Conservation (phyloP, 2,113 vertebrate genomes). For the Hippotragus niger region DNA sequence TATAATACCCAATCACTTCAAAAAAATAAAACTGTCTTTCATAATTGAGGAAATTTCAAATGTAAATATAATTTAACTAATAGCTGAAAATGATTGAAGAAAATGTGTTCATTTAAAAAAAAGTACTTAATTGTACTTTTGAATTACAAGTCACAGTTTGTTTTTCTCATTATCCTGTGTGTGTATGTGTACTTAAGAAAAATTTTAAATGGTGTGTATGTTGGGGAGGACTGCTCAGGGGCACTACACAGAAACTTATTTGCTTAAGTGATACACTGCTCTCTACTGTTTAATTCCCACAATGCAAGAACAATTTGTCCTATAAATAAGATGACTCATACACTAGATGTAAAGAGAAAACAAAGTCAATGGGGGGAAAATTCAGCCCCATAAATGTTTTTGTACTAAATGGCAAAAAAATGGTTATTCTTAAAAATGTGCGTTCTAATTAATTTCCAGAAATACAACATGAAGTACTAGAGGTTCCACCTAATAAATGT, state of each 20-base stretch:
- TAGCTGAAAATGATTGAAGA: constrained; percentile 20
- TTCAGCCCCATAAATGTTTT: neutral
- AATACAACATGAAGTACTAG: neutral
- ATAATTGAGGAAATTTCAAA: constrained; percentile 33
- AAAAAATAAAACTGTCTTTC: neutral
- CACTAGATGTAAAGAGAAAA: neutral
- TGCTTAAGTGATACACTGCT: neutral
- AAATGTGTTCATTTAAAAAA: neutral
- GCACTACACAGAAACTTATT: neutral
- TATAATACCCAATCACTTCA: constrained; percentile 57
- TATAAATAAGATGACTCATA: neutral
- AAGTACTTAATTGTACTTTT: constrained; percentile 24
- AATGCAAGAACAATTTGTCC: neutral
- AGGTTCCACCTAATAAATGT: neutral
- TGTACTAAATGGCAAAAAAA: neutral
- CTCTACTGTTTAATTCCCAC: neutral
- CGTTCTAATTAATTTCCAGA: neutral
- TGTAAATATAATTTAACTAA: constrained; percentile 33
- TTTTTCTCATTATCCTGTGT: neutral
- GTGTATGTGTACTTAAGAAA: neutral
- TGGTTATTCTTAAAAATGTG: neutral
- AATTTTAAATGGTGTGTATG: neutral
- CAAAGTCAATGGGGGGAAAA: neutral
- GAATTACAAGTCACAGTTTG: constrained; percentile 25
- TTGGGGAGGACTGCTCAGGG: neutral